phyloP scores from a whole-genome alignment of 2,797 vertebrate species.

The Austrolebias charrua region DNA sequence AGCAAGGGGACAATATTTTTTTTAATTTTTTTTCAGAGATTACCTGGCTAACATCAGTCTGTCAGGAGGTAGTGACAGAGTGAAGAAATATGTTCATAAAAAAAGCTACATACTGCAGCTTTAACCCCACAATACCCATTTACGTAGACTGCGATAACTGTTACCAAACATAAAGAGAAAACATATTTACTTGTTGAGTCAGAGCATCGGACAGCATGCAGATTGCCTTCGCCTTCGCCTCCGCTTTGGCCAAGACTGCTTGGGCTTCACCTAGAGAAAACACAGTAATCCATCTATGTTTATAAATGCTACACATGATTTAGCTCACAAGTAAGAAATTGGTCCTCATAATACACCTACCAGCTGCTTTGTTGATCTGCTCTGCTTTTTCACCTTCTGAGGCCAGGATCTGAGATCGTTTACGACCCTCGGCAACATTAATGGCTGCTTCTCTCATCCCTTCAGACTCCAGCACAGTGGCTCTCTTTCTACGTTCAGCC shows the following conservation, averaged over 20 bases:
- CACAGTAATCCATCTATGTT: neutral
- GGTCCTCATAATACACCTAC: slow-evolving; percentile 63
- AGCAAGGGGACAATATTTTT: no score
- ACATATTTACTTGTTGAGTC: slow-evolving; percentile 81
- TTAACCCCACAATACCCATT: no score
- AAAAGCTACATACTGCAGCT: no score
- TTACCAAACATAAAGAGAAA: neutral
- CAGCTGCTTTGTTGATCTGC: slow-evolving; percentile 91
- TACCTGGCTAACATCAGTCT: no score
- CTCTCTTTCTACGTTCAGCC: slow-evolving; percentile 92
- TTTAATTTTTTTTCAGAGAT: no score
- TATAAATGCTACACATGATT: neutral
- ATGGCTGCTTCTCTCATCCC: slow-evolving; percentile 91
- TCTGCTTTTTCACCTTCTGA: slow-evolving; percentile 91
- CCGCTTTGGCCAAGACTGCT: slow-evolving; percentile 89
- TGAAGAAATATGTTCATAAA: no score
- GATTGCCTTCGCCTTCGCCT: slow-evolving; percentile 92
- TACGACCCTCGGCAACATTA: slow-evolving; percentile 92
- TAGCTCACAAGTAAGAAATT: neutral
- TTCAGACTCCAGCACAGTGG: slow-evolving; percentile 94
- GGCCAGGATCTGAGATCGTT: slow-evolving; percentile 94
- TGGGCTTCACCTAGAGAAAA: slow-evolving; percentile 87
- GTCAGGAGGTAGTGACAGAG: no score
- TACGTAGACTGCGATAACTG: neutral
- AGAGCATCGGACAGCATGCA: slow-evolving; percentile 86